phyloP scores from a whole-genome alignment of 2,888 invertebrate species.

The Psylliodes chrysocephalus region DNA sequence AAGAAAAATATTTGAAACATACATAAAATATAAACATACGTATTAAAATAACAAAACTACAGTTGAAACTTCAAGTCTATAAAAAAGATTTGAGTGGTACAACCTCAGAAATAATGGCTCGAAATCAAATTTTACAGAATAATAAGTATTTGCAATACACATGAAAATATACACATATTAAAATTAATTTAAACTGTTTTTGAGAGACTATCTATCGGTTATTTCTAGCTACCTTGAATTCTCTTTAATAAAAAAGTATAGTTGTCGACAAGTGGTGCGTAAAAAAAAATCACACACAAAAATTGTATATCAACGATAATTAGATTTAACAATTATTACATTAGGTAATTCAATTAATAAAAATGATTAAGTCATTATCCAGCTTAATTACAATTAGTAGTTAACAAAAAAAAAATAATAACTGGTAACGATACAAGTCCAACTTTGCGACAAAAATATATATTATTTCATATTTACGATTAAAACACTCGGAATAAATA shows the following conservation, averaged over 20 bases:
- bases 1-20: too few relatives aligned
- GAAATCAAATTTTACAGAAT: too few relatives aligned
- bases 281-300: slow-evolving; percentile 39
- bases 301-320: slow-evolving; percentile 40
- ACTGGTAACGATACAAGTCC: slow-evolving; percentile 38
- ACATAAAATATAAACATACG: too few relatives aligned
- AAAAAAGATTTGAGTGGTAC: too few relatives aligned
- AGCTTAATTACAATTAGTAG: slow-evolving; percentile 21
- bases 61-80: too few relatives aligned
- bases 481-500: slow-evolving; percentile 45
- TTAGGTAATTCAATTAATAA: slow-evolving; percentile 42
- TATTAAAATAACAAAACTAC: too few relatives aligned
- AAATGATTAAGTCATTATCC: slow-evolving; percentile 26
- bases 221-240: too few relatives aligned
- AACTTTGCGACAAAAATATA: slow-evolving; percentile 37
- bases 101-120: too few relatives aligned
- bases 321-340: slow-evolving; percentile 38
- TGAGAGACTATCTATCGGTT: too few relatives aligned
- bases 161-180: too few relatives aligned
- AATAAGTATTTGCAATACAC: too few relatives aligned
- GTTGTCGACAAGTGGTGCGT: slow-evolving; percentile 33
- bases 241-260: slow-evolving; percentile 8
- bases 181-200: too few relatives aligned
- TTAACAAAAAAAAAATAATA: slow-evolving; percentile 32
- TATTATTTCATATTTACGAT: slow-evolving; percentile 19